Percentiles rank a stretch among this genome's conserved stretches.
Conservation (phyloP, 2,797 vertebrate genomes). For the Gadopsis marmoratus region DNA sequence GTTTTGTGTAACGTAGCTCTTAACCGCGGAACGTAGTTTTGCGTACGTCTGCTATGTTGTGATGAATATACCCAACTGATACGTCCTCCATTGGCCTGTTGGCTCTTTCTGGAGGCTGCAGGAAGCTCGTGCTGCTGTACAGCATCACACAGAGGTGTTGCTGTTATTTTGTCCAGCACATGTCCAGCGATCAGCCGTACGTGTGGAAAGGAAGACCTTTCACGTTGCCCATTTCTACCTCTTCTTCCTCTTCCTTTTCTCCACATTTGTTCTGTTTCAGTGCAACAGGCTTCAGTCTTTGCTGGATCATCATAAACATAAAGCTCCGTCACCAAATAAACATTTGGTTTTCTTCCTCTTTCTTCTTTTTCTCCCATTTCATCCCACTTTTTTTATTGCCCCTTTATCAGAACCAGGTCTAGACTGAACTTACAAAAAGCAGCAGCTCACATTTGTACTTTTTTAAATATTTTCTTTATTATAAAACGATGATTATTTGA, state of each 20-base stretch:
- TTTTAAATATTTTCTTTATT: too few species aligned
- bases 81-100: background rate
- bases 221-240: too few species aligned
- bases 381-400: background rate
- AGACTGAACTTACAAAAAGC: background rate
- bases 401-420: background rate
- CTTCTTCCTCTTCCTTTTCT: too few species aligned
- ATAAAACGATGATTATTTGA: background rate
- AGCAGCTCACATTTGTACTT: background rate
- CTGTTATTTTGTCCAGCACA: background rate
- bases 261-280: background rate
- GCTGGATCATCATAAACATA: too few species aligned
- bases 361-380: background rate
- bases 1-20: too few species aligned
- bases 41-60: background rate
- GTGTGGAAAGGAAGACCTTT: too few species aligned
- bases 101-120: background rate
- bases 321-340: background rate
- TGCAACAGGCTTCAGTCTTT: background rate
- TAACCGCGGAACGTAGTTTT: background rate
- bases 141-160: background rate
- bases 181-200: too few species aligned
- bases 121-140: background rate
- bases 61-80: background rate
- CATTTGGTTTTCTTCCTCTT: background rate